These are phyloP conservation scores for Psix sp. DNA, from an alignment of 1,140 invertebrate species.

Conservation along the genomic window DNA sequence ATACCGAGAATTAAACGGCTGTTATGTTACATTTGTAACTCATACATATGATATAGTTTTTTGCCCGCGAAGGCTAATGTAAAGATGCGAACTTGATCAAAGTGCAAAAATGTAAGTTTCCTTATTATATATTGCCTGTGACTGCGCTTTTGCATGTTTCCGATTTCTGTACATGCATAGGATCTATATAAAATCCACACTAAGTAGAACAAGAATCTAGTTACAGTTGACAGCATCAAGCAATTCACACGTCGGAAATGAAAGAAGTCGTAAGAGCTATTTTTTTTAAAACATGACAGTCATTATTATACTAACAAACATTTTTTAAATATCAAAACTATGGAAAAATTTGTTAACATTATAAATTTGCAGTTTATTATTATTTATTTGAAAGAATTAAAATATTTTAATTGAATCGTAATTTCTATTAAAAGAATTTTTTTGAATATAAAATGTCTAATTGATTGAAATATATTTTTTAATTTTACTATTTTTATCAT, in stretches of 20 bases:
- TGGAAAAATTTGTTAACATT: too few relatives aligned
- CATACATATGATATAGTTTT: slow-evolving; percentile 19
- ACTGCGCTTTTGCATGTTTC: slow-evolving; percentile 32
- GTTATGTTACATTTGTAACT: slow-evolving; percentile 19
- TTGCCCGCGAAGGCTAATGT: slow-evolving; percentile 24
- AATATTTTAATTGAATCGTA: too few relatives aligned
- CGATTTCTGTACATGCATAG: slow-evolving; percentile 27
- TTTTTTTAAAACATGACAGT: too few relatives aligned
- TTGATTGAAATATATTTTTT: too few relatives aligned
- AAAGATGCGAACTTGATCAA: slow-evolving; percentile 43
- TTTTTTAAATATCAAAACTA: too few relatives aligned
- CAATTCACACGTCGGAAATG: slow-evolving; percentile 27
- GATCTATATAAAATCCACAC: slow-evolving; percentile 42
- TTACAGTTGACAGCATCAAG: slow-evolving; percentile 27
- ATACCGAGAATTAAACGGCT: neutral
- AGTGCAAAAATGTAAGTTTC: slow-evolving; percentile 44
- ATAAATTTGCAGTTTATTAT: too few relatives aligned
- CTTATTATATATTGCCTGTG: slow-evolving; percentile 40
- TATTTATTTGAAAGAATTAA: too few relatives aligned
- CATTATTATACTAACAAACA: too few relatives aligned
- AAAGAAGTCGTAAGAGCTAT: slow-evolving; percentile 27
- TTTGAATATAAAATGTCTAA: too few relatives aligned
- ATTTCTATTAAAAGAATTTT: too few relatives aligned
- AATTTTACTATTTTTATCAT: too few relatives aligned
- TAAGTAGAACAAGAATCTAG: slow-evolving; percentile 23